Evolutionary conservation across 2,113 vertebrate genomes (phyloP).

Genomic region (Anhinga anhinga): DNA sequence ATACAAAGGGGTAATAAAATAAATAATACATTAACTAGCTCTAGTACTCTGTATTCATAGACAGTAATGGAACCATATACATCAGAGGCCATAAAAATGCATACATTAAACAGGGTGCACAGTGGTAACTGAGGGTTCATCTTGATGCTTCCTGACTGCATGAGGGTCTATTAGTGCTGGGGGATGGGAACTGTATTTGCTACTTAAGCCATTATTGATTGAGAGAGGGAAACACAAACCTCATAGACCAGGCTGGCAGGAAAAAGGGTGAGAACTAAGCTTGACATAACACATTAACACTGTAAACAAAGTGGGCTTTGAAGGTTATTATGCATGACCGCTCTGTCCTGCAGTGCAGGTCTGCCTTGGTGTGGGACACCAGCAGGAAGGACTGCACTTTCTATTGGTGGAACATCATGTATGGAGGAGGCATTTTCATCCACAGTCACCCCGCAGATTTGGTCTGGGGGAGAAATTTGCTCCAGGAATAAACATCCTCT

Average conservation of each 20-base stretch:
- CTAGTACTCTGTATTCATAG: conserved; percentile 2
- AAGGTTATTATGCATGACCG: neutral
- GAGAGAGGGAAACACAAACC: conserved; percentile 53
- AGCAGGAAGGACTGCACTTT: neutral
- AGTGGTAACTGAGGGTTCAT: neutral
- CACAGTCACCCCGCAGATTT: neutral
- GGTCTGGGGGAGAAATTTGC: neutral
- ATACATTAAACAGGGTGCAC: conserved; percentile 20
- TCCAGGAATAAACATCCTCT: neutral
- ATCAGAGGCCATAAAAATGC: conserved; percentile 57
- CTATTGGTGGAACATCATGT: neutral
- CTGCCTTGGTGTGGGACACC: neutral
- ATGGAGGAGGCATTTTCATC: neutral
- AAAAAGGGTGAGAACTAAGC: conserved; percentile 60
- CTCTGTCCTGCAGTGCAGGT: neutral
- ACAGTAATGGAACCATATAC: conserved; percentile 46
- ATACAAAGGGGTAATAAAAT: conserved; percentile 72
- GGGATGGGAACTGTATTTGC: neutral
- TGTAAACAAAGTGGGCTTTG: conserved; percentile 28
- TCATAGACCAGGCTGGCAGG: conserved; percentile 3
- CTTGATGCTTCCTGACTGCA: conserved; percentile 30
- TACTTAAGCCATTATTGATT: conserved; percentile 64
- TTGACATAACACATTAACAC: conserved; percentile 28
- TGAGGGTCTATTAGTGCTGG: conserved; percentile 8
- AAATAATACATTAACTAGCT: conserved; percentile 76